Percentiles rank a stretch among this genome's conserved stretches.
Conservation (phyloP, 2,113 vertebrate species). For the Brienomyrus longianalis region DNA sequence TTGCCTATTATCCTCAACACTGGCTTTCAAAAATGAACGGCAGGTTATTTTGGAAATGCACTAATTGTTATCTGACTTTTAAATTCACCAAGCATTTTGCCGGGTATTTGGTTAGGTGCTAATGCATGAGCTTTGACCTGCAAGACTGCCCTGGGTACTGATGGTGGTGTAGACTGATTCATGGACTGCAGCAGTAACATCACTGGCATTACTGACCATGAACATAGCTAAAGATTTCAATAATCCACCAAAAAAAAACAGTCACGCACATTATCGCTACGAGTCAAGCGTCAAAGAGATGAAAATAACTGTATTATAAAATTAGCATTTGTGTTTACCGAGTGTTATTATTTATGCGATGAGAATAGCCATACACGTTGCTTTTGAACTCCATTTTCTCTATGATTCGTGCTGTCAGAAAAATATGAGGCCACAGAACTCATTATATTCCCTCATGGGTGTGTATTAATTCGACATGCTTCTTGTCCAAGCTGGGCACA, state of each 20-base stretch:
- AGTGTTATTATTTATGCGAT: not conserved
- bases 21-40: not conserved
- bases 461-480: not conserved
- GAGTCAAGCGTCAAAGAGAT: not conserved
- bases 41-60: not conserved
- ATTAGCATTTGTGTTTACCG: not conserved
- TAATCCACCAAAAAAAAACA: not conserved
- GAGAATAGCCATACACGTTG: not conserved
- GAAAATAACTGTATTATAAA: not conserved
- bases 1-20: not conserved
- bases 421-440: not conserved
- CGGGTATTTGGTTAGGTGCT: not conserved
- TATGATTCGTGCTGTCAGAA: not conserved
- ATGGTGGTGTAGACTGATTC: not conserved
- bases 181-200: not conserved
- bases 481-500: not conserved
- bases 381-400: not conserved
- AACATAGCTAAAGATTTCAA: slow-evolving; percentile 5
- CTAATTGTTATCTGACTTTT: not conserved
- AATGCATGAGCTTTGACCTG: not conserved
- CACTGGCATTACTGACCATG: not conserved
- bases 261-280: not conserved
- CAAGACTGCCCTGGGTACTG: not conserved
- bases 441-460: not conserved
- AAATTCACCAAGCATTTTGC: not conserved